Conservation (phyloP, 2,888 invertebrate genomes). For the Apotomis capreana region DNA sequence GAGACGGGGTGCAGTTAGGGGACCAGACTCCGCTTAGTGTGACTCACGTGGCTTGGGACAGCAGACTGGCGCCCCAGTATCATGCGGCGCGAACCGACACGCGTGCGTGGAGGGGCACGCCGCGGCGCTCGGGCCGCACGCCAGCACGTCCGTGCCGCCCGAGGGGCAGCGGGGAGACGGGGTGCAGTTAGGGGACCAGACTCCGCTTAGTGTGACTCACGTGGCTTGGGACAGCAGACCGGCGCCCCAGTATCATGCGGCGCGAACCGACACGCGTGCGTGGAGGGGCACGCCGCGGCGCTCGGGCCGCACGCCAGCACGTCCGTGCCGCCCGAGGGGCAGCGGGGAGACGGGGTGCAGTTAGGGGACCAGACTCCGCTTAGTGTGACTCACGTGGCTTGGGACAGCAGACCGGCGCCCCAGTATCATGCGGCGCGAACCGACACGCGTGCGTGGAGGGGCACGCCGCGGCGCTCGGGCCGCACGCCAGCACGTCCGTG, state of each 20-base stretch:
- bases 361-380: slow-evolving; percentile 88
- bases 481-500: slow-evolving; percentile 85
- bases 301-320: slow-evolving; percentile 88
- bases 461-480: slow-evolving; percentile 90
- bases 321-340: slow-evolving; percentile 82
- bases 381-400: slow-evolving; percentile 42
- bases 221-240: slow-evolving; percentile 88
- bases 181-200: slow-evolving; percentile 90
- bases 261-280: slow-evolving; percentile 92
- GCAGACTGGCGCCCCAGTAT: slow-evolving; percentile 90
- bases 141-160: slow-evolving; percentile 79
- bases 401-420: slow-evolving; percentile 93
- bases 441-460: slow-evolving; percentile 94
- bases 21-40: slow-evolving; percentile 85
- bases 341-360: slow-evolving; percentile 85
- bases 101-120: slow-evolving; percentile 93
- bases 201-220: slow-evolving; percentile 64
- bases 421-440: slow-evolving; percentile 89
- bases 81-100: slow-evolving; percentile 91
- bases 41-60: slow-evolving; percentile 79
- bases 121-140: slow-evolving; percentile 90
- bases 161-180: slow-evolving; percentile 82
- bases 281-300: slow-evolving; percentile 91
- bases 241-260: slow-evolving; percentile 90
- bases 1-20: slow-evolving; percentile 88